Conservation (phyloP, 2,888 invertebrate genomes). For the Acrobasis consociella region DNA sequence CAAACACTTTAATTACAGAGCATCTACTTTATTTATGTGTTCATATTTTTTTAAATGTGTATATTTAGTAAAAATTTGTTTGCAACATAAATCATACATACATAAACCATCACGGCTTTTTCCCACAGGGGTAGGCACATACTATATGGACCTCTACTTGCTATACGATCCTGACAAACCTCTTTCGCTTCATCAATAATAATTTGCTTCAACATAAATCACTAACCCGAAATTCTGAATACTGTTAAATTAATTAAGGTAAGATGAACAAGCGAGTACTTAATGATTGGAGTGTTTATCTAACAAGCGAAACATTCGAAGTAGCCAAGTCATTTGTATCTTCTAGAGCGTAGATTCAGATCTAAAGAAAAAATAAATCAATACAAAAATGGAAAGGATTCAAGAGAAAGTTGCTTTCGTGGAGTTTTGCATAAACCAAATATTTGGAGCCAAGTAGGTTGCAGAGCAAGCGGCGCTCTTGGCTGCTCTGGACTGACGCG, state of each 20-base stretch:
- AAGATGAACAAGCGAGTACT: constrained; percentile 11
- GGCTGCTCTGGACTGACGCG: constrained; percentile 41
- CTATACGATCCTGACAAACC: too few species aligned
- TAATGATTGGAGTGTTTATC: constrained; percentile 4
- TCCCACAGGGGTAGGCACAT: too few species aligned
- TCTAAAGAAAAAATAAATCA: constrained; percentile 16
- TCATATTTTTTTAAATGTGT: too few species aligned
- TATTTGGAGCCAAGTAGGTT: constrained; percentile 67
- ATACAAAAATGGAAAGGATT: constrained; percentile 38
- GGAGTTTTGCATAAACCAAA: constrained; percentile 55
- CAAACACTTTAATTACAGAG: too few species aligned
- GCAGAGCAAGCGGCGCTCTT: constrained; percentile 43
- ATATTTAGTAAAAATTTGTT: too few species aligned
- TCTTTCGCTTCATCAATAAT: too few species aligned
- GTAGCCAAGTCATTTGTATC: constrained; percentile 8
- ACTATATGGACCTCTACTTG: too few species aligned
- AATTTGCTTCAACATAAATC: neutral
- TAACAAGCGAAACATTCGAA: neutral
- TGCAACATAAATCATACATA: too few species aligned
- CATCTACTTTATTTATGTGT: too few species aligned
- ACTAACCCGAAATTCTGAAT: neutral
- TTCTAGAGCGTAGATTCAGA: constrained; percentile 1
- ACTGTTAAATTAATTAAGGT: constrained; percentile 12
- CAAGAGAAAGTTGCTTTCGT: constrained; percentile 45
- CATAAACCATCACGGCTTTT: too few species aligned